Evolutionary conservation across 2,888 invertebrate genomes (phyloP).

Genomic region (Cataglyphis rosenhaueri): DNA sequence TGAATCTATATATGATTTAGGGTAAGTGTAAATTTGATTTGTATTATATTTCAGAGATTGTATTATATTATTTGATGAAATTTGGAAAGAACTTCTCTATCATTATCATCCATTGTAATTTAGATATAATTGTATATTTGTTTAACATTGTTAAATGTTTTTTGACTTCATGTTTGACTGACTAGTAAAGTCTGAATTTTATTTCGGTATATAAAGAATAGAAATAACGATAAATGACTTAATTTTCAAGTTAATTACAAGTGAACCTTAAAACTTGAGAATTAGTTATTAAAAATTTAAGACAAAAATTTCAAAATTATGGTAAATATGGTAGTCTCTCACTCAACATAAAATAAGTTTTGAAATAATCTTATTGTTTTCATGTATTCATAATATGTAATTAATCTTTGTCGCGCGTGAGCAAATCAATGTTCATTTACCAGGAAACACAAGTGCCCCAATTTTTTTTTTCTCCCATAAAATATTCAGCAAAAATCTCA

Average conservation of each 20-base stretch:
- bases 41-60: neutral
- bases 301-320: neutral
- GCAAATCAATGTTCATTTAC: slow-evolving; percentile 20
- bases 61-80: neutral
- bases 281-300: neutral
- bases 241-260: neutral
- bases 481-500: slow-evolving; percentile 44
- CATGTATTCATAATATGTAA: slow-evolving; percentile 4
- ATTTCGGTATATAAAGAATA: neutral
- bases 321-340: neutral
- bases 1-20: neutral
- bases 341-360: neutral
- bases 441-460: slow-evolving; percentile 37
- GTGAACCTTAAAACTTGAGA: neutral
- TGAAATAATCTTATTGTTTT: slow-evolving; percentile 1
- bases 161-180: neutral
- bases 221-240: neutral
- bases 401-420: slow-evolving; percentile 9
- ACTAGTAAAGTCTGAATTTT: neutral
- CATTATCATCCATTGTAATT: neutral
- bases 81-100: neutral
- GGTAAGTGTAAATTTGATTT: neutral
- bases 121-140: neutral
- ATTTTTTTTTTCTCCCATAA: slow-evolving; percentile 25
- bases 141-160: neutral